Evolutionary conservation across 2,113 vertebrate genomes (phyloP), one percentile per base, ranked within the genome.

Genomic region (Epinephelus cyanopodus): DNA sequence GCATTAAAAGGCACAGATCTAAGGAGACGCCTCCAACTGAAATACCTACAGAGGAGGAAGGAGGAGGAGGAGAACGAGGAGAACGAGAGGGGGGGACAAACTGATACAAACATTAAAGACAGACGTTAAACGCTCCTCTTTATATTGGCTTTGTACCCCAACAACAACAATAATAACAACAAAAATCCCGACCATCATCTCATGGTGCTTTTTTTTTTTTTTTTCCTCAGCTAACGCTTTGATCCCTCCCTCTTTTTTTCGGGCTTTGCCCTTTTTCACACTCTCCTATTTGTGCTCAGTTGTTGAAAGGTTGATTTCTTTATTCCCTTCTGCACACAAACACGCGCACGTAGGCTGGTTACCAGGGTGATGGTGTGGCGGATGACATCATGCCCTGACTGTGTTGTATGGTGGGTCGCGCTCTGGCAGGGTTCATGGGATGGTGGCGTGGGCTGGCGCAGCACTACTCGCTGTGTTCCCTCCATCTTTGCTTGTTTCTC

Each of bases 1-100:
- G 95, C 94, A 94, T 93, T 94, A 94, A 95, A 94, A 89, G 78
- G 88, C 88, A 90, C 85, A 90, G 93, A 95, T 95, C 94, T 95
- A 88, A 95, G 90, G 64, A 85, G 90, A 92, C 81, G 83, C 91
- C 92, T 94, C 91, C 85, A 89, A 92, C 88, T 88, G 90, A 92
- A 94, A 92, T 87, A 93, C 89, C 86, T 93, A 93, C 93, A 92
- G 90, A 93, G 61, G 87, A 87, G 77, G 90, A 87, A 77, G 69
- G 64, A 87, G 58, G 81, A 82, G 79, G 66, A 86, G 68, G 54
- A 79, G 82, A 74, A 79, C 4, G 76, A 76, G 83, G 62, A 39
- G 60, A 29, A 60, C 15, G 15, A 60, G 33, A 13, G 66, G 47
- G 48, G 85, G 89, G 76, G 79, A 85, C 54, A 68, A 87, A 80